A percentile compares a stretch with the other conserved stretches of the same genome.
Conservation (phyloP, 2,888 invertebrate species). For the Hecatera dysodea region DNA sequence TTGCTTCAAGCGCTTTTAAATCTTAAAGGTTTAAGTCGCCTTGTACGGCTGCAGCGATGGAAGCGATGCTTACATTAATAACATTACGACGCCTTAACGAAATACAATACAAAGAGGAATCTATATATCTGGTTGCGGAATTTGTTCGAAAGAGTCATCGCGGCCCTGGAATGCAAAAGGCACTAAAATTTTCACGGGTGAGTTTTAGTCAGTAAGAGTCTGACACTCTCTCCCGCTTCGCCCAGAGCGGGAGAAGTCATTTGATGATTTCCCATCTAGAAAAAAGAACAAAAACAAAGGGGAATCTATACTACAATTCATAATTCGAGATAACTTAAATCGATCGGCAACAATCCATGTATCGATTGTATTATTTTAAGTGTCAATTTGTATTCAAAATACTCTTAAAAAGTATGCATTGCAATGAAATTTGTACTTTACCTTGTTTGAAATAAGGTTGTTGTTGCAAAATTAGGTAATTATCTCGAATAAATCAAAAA, state of each 20-base stretch:
- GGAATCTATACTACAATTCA: not conserved
- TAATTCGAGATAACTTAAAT: not conserved
- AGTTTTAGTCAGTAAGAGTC: too few species aligned
- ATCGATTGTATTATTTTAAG: not conserved
- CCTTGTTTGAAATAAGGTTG: not conserved
- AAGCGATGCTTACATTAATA: slow-evolving; percentile 34
- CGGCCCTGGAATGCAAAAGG: too few species aligned
- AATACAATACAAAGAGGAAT: slow-evolving; percentile 16
- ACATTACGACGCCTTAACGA: slow-evolving; percentile 26
- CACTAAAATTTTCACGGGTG: too few species aligned
- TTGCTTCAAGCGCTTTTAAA: slow-evolving; percentile 36
- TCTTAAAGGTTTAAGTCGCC: slow-evolving; percentile 24
- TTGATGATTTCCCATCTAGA: too few species aligned
- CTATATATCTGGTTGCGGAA: too few species aligned
- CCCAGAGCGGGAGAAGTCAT: too few species aligned
- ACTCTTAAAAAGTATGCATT: not conserved
- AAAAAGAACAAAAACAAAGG: too few species aligned
- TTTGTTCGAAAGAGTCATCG: too few species aligned
- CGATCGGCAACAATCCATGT: not conserved
- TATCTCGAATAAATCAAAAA: not conserved
- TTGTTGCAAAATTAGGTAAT: not conserved
- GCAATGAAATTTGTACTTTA: not conserved
- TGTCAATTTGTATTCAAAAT: not conserved
- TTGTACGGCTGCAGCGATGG: slow-evolving; percentile 35
- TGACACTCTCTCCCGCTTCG: too few species aligned